Evolutionary conservation across 1,140 invertebrate genomes (phyloP), one percentile per base, ranked within the genome.

Genomic region (Babylonia areolata): DNA sequence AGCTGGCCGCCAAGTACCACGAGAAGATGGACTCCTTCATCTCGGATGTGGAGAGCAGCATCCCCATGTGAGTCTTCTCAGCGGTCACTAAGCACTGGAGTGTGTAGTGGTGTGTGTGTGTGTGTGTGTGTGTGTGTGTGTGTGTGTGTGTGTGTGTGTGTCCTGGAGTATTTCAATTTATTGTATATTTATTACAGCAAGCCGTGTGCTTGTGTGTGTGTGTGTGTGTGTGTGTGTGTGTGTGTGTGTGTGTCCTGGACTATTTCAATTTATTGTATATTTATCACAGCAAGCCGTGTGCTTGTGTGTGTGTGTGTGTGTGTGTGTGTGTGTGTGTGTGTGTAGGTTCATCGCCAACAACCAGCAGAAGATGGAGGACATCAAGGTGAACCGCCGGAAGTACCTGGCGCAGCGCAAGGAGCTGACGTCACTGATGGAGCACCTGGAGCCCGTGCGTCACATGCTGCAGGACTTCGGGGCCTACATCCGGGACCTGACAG

Each of bases 331-430:
- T 51, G 39, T 39, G 37, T 79, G 0, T 39, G 54, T 71, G 17
- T 71, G 15, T 69, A 84, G 82, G 69, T 84, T 84, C 64, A 88
- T 92, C n/a, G 71, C 87, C 11, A 71, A 87, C 2, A 91, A 91
- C 81, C 85, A 90, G 42, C 46, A 88, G 17, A 73, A 90, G 1
- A 90, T 92, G 85, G 88, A 90, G 12, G 86, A 91, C 35, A 90
- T 92, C 33, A 46, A 77, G 15, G 40, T 69, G n/a, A 87, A 89
- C 46, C 86, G 88, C 28, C 28, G 42, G 9, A 37, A 54, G 46
- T 77, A 81, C 54, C 69, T 85, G 58, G 54, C 83, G 54, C 80
- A 87, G 40, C 81, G 88, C 64, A 64, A 85, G 15, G 82, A 78
- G n/a, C 79, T 90, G 42, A 71, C 20, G 35, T 33, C 75, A 3